A percentile compares a stretch with the other conserved stretches of the same genome.
Evolutionary conservation across 2,797 vertebrate genomes (phyloP).

Genomic region (Chaenodraco wilsoni): DNA sequence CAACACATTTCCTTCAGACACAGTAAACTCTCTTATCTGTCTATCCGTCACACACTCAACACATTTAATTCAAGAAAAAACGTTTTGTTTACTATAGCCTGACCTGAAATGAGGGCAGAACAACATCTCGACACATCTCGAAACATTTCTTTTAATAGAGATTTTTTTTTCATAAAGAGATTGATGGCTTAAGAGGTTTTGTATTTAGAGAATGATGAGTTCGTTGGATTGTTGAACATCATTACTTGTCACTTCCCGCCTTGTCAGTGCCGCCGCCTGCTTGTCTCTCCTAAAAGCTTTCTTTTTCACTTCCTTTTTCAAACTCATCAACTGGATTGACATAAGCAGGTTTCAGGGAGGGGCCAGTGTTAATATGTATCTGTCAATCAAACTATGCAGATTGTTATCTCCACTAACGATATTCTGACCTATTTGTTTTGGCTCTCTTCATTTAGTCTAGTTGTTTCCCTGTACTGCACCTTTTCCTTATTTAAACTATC

Average conservation of each 20-base stretch:
- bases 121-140: not conserved
- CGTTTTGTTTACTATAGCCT: constrained; percentile 15
- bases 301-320: constrained; percentile 6
- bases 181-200: constrained; percentile 16
- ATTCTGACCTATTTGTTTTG: not conserved
- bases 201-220: constrained; percentile 28
- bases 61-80: constrained; percentile 5
- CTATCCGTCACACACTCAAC: not conserved
- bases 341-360: constrained; percentile 56
- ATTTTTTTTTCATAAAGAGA: constrained; percentile 18
- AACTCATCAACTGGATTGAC: constrained; percentile 46
- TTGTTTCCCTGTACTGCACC: not conserved
- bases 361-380: constrained; percentile 49
- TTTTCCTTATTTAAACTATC: not conserved
- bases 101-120: constrained; percentile 8
- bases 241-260: constrained; percentile 6
- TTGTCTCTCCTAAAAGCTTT: constrained; percentile 38
- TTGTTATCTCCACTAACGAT: constrained; percentile 8
- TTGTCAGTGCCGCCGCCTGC: constrained; percentile 46
- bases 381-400: constrained; percentile 55
- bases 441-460: not conserved
- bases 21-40: constrained; percentile 3
- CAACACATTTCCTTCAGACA: not conserved
- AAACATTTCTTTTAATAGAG: not conserved
- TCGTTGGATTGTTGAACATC: constrained; percentile 26